Percentiles rank a stretch among this genome's conserved stretches.
Evolutionary conservation across 2,888 invertebrate genomes (phyloP).

Genomic region (Digitonthophagus gazella): DNA sequence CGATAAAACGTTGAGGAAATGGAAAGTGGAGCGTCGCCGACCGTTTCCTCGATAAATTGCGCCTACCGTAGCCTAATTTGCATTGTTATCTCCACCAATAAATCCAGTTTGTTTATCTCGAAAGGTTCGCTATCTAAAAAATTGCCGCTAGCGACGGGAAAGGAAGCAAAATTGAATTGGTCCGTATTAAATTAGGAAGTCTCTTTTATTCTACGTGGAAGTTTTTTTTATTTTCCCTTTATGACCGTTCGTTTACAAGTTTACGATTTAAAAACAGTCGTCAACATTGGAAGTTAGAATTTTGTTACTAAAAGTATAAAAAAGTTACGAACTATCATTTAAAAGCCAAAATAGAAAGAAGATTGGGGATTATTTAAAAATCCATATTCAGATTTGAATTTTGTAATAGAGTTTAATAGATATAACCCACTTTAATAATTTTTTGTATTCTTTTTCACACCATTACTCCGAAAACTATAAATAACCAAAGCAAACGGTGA

Average conservation of each 20-base stretch:
- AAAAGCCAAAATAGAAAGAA: no score
- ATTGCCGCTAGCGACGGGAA: neutral
- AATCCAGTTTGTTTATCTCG: neutral
- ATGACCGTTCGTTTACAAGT: neutral
- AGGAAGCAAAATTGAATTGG: neutral
- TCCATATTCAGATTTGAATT: no score
- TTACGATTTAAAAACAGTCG: neutral
- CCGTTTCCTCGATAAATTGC: neutral
- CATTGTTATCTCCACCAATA: neutral
- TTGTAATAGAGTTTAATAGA: no score
- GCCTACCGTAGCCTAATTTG: neutral
- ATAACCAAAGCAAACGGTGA: neutral
- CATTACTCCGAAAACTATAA: neutral
- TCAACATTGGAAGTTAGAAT: neutral
- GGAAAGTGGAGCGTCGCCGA: neutral
- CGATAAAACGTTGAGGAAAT: neutral
- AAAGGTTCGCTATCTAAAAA: neutral
- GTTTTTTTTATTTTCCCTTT: neutral
- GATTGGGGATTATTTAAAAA: no score
- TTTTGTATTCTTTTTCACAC: neutral
- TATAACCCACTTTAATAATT: neutral
- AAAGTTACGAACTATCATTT: no score
- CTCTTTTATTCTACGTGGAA: neutral
- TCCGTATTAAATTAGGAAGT: neutral
- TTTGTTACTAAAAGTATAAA: neutral